These are phyloP conservation scores for Neotragus pygmaeus DNA, from an alignment of 2,113 vertebrate genomes.

Conservation along the genomic window DNA sequence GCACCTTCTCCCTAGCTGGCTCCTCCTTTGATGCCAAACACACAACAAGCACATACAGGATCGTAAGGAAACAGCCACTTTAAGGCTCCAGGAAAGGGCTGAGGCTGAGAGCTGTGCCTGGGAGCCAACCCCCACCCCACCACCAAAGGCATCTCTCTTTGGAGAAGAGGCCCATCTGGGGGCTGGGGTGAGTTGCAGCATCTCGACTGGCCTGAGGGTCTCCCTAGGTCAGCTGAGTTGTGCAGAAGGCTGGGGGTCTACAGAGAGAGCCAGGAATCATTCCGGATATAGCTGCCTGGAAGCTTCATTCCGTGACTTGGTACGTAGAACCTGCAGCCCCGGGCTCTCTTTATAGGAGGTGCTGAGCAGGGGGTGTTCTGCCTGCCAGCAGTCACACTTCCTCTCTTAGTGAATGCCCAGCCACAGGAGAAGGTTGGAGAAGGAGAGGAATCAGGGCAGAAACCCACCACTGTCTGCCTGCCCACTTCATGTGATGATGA, in stretches of 20 bases:
- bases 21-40: neutral
- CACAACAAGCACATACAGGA: accelerated
- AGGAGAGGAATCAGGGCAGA: neutral
- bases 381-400: neutral
- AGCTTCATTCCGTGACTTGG: neutral
- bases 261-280: neutral
- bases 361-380: neutral
- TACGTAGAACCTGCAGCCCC: neutral
- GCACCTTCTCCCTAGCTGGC: neutral
- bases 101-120: neutral
- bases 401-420: neutral
- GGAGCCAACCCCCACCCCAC: neutral
- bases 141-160: neutral
- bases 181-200: neutral
- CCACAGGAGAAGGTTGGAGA: neutral
- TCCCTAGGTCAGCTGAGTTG: neutral
- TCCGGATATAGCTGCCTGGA: neutral
- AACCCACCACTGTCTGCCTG: neutral
- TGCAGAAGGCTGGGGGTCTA: neutral
- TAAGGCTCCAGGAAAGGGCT: neutral
- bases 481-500: neutral
- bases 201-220: neutral
- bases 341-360: neutral
- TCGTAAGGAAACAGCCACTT: neutral
- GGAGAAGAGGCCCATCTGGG: neutral